Evolutionary conservation across 2,797 vertebrate species (phyloP), one percentile per base, ranked within the genome.

Genomic region (Hozukius guyotensis): DNA sequence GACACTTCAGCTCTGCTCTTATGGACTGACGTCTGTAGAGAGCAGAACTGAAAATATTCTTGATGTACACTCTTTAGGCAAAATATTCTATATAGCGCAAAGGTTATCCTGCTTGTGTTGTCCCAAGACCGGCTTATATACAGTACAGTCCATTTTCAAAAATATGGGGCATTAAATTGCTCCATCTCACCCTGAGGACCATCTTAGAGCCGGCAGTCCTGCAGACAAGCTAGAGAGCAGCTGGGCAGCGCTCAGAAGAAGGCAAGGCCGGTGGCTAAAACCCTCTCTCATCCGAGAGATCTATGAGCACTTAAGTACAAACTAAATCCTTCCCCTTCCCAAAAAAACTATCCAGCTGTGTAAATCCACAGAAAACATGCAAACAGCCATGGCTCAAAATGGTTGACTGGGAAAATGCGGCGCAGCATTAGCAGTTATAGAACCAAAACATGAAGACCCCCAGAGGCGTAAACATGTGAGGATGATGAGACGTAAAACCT

Each of bases 281-380:
- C 77, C 73, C 59, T 1, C 7, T 71, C 77, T 76, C 76, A 84
- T 90, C 71, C 53, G 46, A 84, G 80, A 77, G 69, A 81, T 81
- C 63, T 69, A 74, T 65, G 42, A 87, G 77, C 67, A 72, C 62
- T 79, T 87, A 89, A 92, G 70, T 38, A 78, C 63, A 79, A 77
- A 73, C 83, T 69, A 89, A 91, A 93, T 89, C 87, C 89, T 77
- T 82, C 57, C 74, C 29, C 76, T 69, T 77, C 70, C 29, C 79
- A 75, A 52, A 80, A 87, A 87, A 82, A 60, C 72, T 80, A 81
- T 87, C 85, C 87, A 87, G 89, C 84, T 91, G 88, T 83, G 86
- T 66, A 88, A 92, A 90, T 92, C 86, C 87, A 88, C 71, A 80
- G 49, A 88, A 93, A 84, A 85, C 75, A 87, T 42, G 22, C 81